These are phyloP conservation scores for Cliona cf. orientalis DNA, from an alignment of 37 sponge, comb jelly and placozoan genomes.

Conservation along the genomic window DNA sequence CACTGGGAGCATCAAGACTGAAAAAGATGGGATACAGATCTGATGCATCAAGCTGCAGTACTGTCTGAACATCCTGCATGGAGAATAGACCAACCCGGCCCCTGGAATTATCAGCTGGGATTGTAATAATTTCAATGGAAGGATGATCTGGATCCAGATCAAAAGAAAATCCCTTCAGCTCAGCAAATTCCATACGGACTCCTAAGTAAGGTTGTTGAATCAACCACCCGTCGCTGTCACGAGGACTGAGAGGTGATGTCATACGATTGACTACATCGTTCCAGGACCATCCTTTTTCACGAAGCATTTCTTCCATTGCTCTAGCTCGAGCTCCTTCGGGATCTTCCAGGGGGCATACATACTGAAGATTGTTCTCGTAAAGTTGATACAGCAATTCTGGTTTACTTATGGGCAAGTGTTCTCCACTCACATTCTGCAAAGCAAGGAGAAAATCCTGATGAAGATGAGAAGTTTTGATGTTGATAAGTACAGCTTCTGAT, in stretches of 20 bases:
- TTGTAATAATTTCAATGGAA: slow-evolving; percentile 31
- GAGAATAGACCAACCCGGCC: slow-evolving; percentile 56
- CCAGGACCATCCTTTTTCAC: slow-evolving; percentile 58
- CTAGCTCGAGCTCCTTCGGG: slow-evolving; percentile 1
- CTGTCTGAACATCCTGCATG: slow-evolving; percentile 41
- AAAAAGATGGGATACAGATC: slow-evolving; percentile 41
- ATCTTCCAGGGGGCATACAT: slow-evolving; percentile 19
- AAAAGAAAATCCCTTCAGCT: slow-evolving; percentile 50
- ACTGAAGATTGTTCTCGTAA: slow-evolving; percentile 73
- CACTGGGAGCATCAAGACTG: slow-evolving; percentile 73
- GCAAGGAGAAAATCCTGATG: slow-evolving; percentile 43
- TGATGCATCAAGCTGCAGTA: slow-evolving; percentile 28
- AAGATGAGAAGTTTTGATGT: slow-evolving; percentile 31
- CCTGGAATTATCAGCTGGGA: not conserved
- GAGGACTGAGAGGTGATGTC: slow-evolving; percentile 54
- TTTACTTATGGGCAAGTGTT: slow-evolving; percentile 1
- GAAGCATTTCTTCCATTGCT: slow-evolving; percentile 51
- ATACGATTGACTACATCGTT: slow-evolving; percentile 45
- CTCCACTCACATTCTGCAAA: not conserved
- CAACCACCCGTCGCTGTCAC: slow-evolving; percentile 64
- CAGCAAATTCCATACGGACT: slow-evolving; percentile 18
- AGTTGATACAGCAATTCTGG: slow-evolving; percentile 70
- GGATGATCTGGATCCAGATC: slow-evolving; percentile 18
- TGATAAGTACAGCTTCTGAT: slow-evolving; percentile 64
- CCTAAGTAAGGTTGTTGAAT: slow-evolving; percentile 35